Conservation (phyloP, 2,797 vertebrate species). For the Pantherophis vulpinus region DNA sequence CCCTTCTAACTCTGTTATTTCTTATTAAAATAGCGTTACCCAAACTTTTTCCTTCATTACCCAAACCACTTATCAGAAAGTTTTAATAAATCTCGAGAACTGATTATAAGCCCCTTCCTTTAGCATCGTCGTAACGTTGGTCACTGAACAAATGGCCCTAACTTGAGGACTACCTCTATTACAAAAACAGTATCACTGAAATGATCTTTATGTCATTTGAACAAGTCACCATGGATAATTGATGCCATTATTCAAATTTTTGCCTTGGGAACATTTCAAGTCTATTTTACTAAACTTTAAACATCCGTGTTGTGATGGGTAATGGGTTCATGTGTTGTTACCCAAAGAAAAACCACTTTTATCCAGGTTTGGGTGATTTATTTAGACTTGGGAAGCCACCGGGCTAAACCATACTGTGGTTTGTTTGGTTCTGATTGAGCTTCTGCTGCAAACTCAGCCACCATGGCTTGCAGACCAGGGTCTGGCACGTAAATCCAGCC, state of each 20-base stretch:
- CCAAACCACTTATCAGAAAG: not conserved
- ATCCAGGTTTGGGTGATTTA: not conserved
- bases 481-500: not conserved
- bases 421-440: not conserved
- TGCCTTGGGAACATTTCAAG: not conserved
- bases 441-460: not conserved
- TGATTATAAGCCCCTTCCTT: not conserved
- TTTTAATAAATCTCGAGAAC: not conserved
- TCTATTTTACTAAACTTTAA: not conserved
- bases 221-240: not conserved
- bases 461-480: not conserved
- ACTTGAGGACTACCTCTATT: too few relatives aligned
- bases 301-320: not conserved
- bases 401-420: not conserved
- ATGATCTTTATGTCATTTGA: not conserved
- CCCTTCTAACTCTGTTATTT: too few relatives aligned
- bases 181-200: too few relatives aligned
- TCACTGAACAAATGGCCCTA: too few relatives aligned
- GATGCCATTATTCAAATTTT: not conserved
- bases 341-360: not conserved
- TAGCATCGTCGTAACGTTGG: not conserved
- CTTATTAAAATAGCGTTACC: not conserved
- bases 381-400: not conserved
- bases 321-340: not conserved
- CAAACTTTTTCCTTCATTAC: not conserved